Conservation (phyloP, 2,113 vertebrate species). For the Periophthalmus modestus region DNA sequence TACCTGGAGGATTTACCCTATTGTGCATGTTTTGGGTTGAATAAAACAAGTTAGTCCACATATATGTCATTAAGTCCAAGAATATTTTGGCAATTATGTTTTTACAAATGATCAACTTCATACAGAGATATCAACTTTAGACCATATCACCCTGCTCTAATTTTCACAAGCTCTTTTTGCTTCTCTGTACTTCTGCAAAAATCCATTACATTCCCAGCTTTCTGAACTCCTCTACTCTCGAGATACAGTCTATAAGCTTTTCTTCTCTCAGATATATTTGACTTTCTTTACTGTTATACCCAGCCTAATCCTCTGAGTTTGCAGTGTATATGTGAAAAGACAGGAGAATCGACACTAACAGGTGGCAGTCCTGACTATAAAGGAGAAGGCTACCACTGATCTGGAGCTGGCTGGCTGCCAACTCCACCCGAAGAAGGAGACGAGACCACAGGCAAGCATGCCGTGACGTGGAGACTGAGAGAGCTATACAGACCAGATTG, state of each 20-base stretch:
- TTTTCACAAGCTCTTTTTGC: background rate
- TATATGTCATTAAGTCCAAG: too few species aligned
- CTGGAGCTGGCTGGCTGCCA: constrained; percentile 37
- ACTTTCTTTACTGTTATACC: constrained; percentile 30
- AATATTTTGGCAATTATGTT: too few species aligned
- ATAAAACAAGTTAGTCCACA: too few species aligned
- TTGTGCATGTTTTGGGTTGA: too few species aligned
- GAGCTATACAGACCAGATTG: constrained; percentile 42
- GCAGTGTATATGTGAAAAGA: background rate
- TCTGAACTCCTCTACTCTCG: background rate
- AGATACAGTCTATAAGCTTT: background rate
- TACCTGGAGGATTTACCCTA: too few species aligned
- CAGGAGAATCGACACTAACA: constrained; percentile 29
- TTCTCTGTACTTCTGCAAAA: background rate
- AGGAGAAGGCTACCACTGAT: constrained; percentile 34
- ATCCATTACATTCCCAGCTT: background rate
- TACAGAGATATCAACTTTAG: too few species aligned
- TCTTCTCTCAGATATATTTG: constrained; percentile 22
- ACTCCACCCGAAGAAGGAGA: constrained; percentile 6
- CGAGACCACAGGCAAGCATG: constrained; percentile 26
- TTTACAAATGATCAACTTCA: too few species aligned
- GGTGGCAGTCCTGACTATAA: constrained; percentile 32
- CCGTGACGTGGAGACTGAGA: constrained; percentile 30
- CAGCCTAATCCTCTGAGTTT: constrained; percentile 16
- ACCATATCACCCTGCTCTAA: too few species aligned